These are phyloP conservation scores for Listrodromus nycthemerus DNA, from an alignment of 2,888 invertebrate species.

Conservation along the genomic window DNA sequence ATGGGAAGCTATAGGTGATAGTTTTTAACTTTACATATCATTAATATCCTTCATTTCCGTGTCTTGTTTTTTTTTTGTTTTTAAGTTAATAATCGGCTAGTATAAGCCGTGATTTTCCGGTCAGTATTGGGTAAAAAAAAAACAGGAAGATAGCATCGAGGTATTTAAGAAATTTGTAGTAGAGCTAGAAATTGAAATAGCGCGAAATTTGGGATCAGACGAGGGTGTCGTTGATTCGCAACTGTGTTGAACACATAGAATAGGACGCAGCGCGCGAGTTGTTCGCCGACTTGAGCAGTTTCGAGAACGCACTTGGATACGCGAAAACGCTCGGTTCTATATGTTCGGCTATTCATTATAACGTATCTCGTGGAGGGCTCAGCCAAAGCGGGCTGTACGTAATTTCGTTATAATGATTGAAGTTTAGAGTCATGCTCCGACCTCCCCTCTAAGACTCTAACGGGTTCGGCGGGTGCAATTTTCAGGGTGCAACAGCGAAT, in stretches of 20 bases:
- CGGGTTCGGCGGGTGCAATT: constrained; percentile 3
- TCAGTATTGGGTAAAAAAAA: background rate
- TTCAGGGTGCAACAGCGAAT: constrained; percentile 17
- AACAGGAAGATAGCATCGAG: background rate
- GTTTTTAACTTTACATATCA: too few relatives aligned
- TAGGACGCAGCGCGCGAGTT: constrained; percentile 13
- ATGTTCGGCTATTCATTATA: constrained; percentile 59
- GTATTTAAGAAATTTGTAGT: background rate
- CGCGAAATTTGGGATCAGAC: background rate
- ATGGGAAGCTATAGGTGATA: too few relatives aligned
- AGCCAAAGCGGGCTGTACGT: constrained; percentile 64
- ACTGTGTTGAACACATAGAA: constrained; percentile 67
- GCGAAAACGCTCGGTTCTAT: background rate
- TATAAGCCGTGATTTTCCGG: too few relatives aligned
- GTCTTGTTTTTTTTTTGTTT: too few relatives aligned
- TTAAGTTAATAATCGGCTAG: too few relatives aligned
- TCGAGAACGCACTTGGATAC: constrained; percentile 16
- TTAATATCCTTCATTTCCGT: too few relatives aligned
- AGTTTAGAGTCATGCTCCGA: constrained; percentile 72
- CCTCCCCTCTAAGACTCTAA: constrained; percentile 41
- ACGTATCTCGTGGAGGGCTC: constrained; percentile 59
- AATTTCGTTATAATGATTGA: constrained; percentile 80
- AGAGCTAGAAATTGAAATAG: background rate
- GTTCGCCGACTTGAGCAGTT: constrained; percentile 37
- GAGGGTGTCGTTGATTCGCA: constrained; percentile 21